Evolutionary conservation across 2,888 invertebrate genomes (phyloP).

Genomic region (Epinotia brunnichana): DNA sequence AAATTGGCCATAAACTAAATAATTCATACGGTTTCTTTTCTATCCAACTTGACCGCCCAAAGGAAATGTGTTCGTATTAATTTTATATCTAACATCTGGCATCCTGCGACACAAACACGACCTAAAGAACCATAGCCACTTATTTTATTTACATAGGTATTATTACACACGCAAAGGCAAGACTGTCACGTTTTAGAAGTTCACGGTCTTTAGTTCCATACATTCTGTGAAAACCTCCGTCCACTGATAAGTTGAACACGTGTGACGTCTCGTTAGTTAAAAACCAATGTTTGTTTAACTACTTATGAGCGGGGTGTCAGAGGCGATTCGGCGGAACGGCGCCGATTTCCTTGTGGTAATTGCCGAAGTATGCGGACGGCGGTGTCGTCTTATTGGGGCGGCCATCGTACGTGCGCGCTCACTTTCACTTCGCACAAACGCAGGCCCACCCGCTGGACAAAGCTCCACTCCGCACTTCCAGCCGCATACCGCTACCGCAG

Average conservation of each 20-base stretch:
- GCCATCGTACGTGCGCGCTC: slow-evolving; percentile 77
- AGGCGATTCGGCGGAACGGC: slow-evolving; percentile 65
- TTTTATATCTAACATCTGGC: neutral
- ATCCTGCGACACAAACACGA: neutral
- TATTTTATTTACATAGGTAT: neutral
- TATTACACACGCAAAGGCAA: neutral
- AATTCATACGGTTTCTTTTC: neutral
- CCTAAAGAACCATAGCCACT: neutral
- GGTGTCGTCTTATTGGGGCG: slow-evolving; percentile 82
- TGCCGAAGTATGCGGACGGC: slow-evolving; percentile 81
- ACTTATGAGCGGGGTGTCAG: slow-evolving; percentile 54
- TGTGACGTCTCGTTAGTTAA: slow-evolving; percentile 7
- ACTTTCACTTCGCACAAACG: slow-evolving; percentile 81
- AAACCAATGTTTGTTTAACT: slow-evolving; percentile 39
- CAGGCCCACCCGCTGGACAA: slow-evolving; percentile 59
- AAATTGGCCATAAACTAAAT: neutral
- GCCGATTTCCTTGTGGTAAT: slow-evolving; percentile 82
- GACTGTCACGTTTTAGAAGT: neutral
- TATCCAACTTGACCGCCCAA: too few species aligned
- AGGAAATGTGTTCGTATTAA: neutral
- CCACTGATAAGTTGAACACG: neutral
- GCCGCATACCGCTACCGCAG: slow-evolving; percentile 35
- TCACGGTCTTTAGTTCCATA: neutral
- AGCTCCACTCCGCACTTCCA: slow-evolving; percentile 31
- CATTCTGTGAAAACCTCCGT: neutral